phyloP scores from a whole-genome alignment of 2,888 invertebrate species.

The Machimus rusticus region DNA sequence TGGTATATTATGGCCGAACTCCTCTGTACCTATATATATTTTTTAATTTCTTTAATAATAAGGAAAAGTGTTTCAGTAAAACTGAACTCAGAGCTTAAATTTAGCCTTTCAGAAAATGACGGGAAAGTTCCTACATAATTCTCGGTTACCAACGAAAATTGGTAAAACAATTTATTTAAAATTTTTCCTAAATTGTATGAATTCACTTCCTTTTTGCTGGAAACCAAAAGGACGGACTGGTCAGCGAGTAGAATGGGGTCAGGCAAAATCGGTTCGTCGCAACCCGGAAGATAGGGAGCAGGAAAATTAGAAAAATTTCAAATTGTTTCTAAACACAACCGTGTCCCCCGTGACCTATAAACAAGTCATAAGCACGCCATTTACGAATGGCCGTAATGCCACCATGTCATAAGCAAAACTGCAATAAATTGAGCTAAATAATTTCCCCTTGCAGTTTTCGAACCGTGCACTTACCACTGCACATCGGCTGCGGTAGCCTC shows the following conservation, averaged over 20 bases:
- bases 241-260: neutral
- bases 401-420: slow-evolving; percentile 26
- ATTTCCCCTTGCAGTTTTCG: slow-evolving; percentile 23
- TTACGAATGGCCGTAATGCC: slow-evolving; percentile 23
- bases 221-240: neutral
- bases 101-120: neutral
- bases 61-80: neutral
- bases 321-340: neutral
- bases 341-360: slow-evolving; percentile 24
- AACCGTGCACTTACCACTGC: neutral
- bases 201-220: neutral
- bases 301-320: neutral
- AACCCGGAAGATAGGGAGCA: neutral
- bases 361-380: slow-evolving; percentile 25
- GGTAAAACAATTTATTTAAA: neutral
- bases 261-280: neutral
- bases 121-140: neutral
- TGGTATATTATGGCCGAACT: too few relatives aligned
- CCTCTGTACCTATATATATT: neutral
- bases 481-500: neutral
- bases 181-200: neutral
- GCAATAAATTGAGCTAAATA: slow-evolving; percentile 32
- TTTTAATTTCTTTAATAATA: neutral
- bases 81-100: neutral
- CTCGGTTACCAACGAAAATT: neutral